Evolutionary conservation across 2,888 invertebrate species (phyloP), one percentile per base, ranked within the genome.

Genomic region (Cephonodes hylas): DNA sequence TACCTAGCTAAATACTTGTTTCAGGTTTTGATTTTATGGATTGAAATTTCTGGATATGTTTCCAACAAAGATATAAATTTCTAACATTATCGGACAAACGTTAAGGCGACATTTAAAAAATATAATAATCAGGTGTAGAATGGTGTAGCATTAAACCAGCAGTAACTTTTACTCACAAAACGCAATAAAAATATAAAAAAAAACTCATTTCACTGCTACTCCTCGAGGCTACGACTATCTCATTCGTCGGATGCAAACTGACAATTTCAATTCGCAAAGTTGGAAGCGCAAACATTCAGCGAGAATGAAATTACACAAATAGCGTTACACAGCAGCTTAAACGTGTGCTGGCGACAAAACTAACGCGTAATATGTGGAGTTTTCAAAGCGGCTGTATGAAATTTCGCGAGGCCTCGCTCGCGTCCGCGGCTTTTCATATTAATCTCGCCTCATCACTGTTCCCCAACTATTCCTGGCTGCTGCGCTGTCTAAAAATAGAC

Each of bases 391-490:
- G 6, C 27, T 8, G 27, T 53, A 27, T 25, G 23, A 48, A 23
- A 48, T 53, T 53, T 53, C 15, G 27, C 27, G 48, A 53, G 48
- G 7, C 8, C n/a, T 27, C 27, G 15, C 3, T 27, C 23, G 15
- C 18, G 59, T 61, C 56, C 59, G 46, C 63, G 27, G 27, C 66
- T 69, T 75, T 69, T 58, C 42, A 71, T 70, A 73, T 74, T 76
- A 70, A 74, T 71, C 68, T 71, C 65, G 64, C 64, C 59, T 59
- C 60, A 58, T 58, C 63, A 66, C 53, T 58, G 62, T 63, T 69
- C 63, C n/a, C 60, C 64, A 70, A 68, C 68, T 67, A 68, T 57
- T 59, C 42, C 20, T 53, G 27, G 27, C 10, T 53, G 48, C 7
- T 42, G 22, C 34, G 62, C 13, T 1, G 15, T n/a, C 8, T 31